Percentiles rank a stretch among this genome's conserved stretches.
Evolutionary conservation across 2,113 vertebrate species (phyloP).

Genomic region (Ictidomys tridecemlineatus): DNA sequence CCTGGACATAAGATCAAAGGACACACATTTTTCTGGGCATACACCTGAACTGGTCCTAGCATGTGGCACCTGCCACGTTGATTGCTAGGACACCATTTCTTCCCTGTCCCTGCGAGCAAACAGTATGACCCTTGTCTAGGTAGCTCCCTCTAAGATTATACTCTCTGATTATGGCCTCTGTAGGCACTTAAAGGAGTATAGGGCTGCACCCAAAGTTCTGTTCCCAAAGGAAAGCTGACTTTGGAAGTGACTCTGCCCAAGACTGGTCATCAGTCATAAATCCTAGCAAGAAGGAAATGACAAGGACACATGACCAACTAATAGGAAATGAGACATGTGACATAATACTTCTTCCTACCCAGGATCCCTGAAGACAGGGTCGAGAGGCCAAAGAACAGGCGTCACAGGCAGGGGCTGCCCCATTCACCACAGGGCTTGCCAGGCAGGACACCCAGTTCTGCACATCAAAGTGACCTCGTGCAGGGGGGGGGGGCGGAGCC

Average conservation of each 20-base stretch:
- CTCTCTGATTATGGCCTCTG: neutral
- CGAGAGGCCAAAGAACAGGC: neutral
- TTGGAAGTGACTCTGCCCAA: slow-evolving; percentile 37
- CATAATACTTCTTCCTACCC: neutral
- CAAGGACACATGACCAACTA: neutral
- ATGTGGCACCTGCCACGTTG: neutral
- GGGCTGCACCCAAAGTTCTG: neutral
- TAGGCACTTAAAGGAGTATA: neutral
- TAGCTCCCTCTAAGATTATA: neutral
- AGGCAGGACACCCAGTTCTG: neutral
- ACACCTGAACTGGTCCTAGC: neutral
- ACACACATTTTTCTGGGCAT: neutral
- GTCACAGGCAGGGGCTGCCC: neutral
- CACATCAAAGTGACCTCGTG: neutral
- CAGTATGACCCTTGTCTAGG: neutral
- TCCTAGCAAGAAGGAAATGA: slow-evolving; percentile 47
- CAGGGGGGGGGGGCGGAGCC: neutral
- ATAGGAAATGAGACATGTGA: slow-evolving; percentile 61
- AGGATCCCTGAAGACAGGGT: slow-evolving; percentile 26
- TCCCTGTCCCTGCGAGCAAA: neutral
- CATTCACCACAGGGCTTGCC: neutral
- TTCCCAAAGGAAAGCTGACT: neutral
- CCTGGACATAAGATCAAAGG: neutral
- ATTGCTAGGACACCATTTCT: neutral
- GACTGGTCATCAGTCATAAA: neutral